Conservation (phyloP, 2,888 invertebrate species). For the Atrina japonica region DNA sequence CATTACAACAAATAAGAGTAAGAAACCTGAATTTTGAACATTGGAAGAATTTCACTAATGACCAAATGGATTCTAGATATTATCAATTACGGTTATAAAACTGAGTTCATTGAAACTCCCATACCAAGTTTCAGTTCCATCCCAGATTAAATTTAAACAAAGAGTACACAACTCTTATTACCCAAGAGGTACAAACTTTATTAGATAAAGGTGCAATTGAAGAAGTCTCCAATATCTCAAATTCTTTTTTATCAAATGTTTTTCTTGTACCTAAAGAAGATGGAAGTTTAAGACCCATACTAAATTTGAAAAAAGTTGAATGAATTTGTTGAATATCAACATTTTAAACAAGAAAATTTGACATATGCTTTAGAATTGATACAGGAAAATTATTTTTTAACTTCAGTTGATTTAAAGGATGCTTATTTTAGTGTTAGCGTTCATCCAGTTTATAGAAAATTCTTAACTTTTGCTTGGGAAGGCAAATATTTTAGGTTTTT, state of each 20-base stretch:
- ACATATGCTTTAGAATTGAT: constrained; percentile 30
- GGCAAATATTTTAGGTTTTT: constrained; percentile 25
- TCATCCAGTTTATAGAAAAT: constrained; percentile 22
- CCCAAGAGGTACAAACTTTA: constrained; percentile 13
- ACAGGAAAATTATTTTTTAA: constrained; percentile 34
- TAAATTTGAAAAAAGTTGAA: constrained; percentile 30
- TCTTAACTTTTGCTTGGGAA: constrained; percentile 34
- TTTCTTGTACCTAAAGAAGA: constrained; percentile 32
- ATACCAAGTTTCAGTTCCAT: constrained; percentile 1
- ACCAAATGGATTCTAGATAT: constrained; percentile 28
- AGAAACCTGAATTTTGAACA: neutral
- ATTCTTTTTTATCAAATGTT: constrained; percentile 28
- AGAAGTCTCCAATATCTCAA: neutral
- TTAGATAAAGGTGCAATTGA: constrained; percentile 10
- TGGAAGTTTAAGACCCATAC: constrained; percentile 28
- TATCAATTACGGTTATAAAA: constrained; percentile 23
- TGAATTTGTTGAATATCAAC: constrained; percentile 29
- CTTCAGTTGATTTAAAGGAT: constrained; percentile 30
- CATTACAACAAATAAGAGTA: neutral
- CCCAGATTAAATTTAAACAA: constrained; percentile 20
- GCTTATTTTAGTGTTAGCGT: constrained; percentile 40
- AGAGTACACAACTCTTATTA: neutral
- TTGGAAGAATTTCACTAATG: constrained; percentile 20
- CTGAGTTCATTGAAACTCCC: constrained; percentile 25
- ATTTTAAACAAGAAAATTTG: constrained; percentile 38